phyloP scores from a whole-genome alignment of 1,140 invertebrate species.

The Camponotus pennsylvanicus region DNA sequence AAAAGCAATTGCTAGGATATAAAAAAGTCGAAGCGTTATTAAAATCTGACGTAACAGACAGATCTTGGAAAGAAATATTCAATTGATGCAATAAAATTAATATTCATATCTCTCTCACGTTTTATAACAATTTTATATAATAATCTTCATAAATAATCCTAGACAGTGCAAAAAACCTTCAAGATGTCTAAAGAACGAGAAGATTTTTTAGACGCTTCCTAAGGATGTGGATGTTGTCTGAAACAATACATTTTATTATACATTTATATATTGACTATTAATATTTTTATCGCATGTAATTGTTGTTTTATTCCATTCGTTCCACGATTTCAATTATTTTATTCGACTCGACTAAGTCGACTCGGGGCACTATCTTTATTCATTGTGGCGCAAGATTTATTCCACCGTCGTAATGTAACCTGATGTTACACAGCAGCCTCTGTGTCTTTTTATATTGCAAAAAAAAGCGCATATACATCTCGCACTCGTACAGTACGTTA shows the following conservation, averaged over 20 bases:
- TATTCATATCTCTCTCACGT: background rate
- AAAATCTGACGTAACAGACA: background rate
- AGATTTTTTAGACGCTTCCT: no score
- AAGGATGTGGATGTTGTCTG: no score
- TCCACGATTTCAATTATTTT: background rate
- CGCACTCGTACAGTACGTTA: conserved; percentile 9
- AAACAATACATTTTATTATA: background rate
- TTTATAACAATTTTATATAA: background rate
- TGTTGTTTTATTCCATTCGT: background rate
- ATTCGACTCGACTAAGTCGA: background rate
- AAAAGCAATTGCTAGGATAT: no score
- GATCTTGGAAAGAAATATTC: background rate
- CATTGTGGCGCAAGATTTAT: background rate
- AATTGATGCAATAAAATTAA: background rate
- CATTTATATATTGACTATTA: background rate
- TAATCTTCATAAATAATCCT: no score
- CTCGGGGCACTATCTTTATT: conserved; percentile 5
- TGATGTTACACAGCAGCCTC: background rate
- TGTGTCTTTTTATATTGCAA: background rate
- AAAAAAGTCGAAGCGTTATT: no score
- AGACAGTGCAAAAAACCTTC: no score
- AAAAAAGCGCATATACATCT: background rate
- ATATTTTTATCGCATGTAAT: background rate
- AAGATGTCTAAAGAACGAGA: no score
- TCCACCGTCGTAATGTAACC: background rate